Evolutionary conservation across 2,888 invertebrate genomes (phyloP), one percentile per base, ranked within the genome.

Genomic region (Dryocosmus kuriphilus): DNA sequence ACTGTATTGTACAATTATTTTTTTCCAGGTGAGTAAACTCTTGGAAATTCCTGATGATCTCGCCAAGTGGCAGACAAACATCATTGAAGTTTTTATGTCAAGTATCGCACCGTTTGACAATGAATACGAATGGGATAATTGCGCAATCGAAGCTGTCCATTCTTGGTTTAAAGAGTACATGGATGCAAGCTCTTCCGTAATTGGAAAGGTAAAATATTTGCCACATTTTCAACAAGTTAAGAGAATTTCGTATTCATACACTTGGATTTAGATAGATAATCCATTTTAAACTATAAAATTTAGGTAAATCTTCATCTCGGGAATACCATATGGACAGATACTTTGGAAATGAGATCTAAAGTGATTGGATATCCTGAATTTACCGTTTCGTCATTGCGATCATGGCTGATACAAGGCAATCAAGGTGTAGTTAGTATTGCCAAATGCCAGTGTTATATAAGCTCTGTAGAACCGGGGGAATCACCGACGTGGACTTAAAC

Each of bases 251-350:
- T 35, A 63, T 1, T 63, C 22, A 30, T 62, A 7, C 14, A 32
- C 27, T 55, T 61, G 82, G 4, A 80, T 85, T 87, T 75, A 91
- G 88, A 55, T 89, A 84, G n/a, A 80, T 88, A 24, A 71, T n/a
- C 32, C 74, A 57, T 30, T 67, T 46, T 30, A 35, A 62, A 35
- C 32, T 16, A 55, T 77, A 51, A 32, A 74, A 63, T 76, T 77
- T 61, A 93, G 87, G 92, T 95, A 55, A 88, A 91, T 9, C 88
- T 95, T 81, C 93, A 94, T 73, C 86, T 96, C 38, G 94, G 94
- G 0, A 93, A 94, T 80, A 93, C 93, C 0, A 87, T 96, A 55
- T 95, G 95, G 93, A 91, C 96, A 1, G 93, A 95, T 75, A 94
- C 94, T 4, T 88, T 96, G 57, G 93, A 94, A 86, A 92, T 93